Percentiles rank a stretch among this genome's conserved stretches.
phyloP scores from a whole-genome alignment of 2,888 invertebrate species.

The Ceramica pisi region DNA sequence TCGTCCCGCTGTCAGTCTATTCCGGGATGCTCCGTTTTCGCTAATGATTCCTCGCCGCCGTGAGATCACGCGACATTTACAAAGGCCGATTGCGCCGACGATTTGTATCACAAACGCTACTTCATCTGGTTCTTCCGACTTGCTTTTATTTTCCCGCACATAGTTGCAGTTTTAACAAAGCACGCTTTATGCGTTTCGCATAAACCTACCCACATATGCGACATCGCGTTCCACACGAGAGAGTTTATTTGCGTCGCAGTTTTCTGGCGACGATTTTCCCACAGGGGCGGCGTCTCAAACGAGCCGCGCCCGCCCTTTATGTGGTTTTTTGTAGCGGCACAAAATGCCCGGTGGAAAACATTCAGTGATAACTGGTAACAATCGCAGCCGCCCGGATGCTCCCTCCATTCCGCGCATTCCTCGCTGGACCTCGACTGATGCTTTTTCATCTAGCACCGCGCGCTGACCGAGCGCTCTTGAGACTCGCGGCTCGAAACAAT shows the following conservation, averaged over 20 bases:
- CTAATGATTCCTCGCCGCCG: conserved; percentile 86
- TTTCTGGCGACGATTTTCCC: conserved; percentile 91
- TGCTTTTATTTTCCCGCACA: conserved; percentile 64
- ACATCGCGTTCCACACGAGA: conserved; percentile 85
- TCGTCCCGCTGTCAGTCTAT: conserved; percentile 89
- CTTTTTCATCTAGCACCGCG: conserved; percentile 88
- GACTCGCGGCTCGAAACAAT: conserved; percentile 72
- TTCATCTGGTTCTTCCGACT: conserved; percentile 61
- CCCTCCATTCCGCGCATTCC: conserved; percentile 89
- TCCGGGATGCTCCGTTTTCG: conserved; percentile 89
- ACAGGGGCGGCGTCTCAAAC: conserved; percentile 90
- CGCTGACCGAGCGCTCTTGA: conserved; percentile 76
- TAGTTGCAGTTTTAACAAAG: conserved; percentile 80
- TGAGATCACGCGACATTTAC: conserved; percentile 83
- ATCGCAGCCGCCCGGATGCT: conserved; percentile 90
- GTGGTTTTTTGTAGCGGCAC: conserved; percentile 90
- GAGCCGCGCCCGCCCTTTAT: conserved; percentile 90
- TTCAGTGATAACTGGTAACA: conserved; percentile 91
- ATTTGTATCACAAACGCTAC: conserved; percentile 77
- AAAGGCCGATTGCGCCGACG: conserved; percentile 80
- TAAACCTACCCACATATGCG: conserved; percentile 73
- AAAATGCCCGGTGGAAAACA: conserved; percentile 90
- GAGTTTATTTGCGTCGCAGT: conserved; percentile 90
- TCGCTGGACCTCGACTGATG: conserved; percentile 83
- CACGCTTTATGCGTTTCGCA: conserved; percentile 77